Conservation (phyloP, 2,888 invertebrate genomes). For the Napeogenes inachia region DNA sequence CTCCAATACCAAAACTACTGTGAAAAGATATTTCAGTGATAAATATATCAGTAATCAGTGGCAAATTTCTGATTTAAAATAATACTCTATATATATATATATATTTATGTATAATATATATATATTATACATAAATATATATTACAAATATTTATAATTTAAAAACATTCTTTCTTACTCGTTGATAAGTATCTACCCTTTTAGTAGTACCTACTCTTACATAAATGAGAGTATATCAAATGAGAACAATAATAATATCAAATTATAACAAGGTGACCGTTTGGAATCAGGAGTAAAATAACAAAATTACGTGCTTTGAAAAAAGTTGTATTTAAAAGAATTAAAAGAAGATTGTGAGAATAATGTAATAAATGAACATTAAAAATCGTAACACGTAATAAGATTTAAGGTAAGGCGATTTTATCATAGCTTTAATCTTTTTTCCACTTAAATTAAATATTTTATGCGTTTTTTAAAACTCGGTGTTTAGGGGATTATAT, state of each 20-base stretch:
- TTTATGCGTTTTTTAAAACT: not conserved
- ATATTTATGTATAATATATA: no score
- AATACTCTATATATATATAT: no score
- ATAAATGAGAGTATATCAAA: not conserved
- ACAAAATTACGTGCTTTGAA: conserved; percentile 16
- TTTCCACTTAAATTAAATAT: not conserved
- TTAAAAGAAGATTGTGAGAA: conserved; percentile 7
- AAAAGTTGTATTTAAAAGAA: not conserved
- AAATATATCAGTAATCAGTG: not conserved
- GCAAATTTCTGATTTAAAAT: no score
- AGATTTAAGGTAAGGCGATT: not conserved
- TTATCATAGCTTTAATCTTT: not conserved
- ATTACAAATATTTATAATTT: no score
- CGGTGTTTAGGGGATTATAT: not conserved
- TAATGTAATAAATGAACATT: conserved; percentile 10
- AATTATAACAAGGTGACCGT: conserved; percentile 10
- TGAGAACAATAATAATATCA: not conserved
- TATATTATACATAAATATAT: no score
- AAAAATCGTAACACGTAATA: conserved; percentile 11
- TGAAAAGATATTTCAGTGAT: not conserved
- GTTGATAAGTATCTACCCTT: no score
- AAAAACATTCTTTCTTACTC: no score
- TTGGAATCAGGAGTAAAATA: conserved; percentile 10
- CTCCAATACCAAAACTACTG: not conserved
- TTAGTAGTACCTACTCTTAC: no score